Percentiles rank a stretch among this genome's conserved stretches.
phyloP scores from a whole-genome alignment of 2,113 vertebrate species.

The Myotis yumanensis region DNA sequence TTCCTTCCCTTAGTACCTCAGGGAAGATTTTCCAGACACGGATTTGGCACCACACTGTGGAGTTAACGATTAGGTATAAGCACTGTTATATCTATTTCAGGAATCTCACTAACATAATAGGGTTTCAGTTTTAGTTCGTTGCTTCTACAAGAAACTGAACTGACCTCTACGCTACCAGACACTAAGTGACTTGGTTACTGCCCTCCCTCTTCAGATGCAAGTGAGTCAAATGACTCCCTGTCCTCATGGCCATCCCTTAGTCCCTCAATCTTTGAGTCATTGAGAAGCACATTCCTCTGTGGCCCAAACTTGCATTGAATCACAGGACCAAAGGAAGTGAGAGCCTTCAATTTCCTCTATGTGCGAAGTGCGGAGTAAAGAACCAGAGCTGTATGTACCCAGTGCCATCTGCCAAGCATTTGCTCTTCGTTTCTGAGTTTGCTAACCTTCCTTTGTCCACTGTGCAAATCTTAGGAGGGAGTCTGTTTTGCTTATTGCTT shows the following conservation, averaged over 20 bases:
- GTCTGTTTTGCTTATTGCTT: neutral
- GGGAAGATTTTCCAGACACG: neutral
- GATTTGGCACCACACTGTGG: neutral
- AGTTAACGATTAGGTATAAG: neutral
- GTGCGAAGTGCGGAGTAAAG: neutral
- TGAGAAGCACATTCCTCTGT: neutral
- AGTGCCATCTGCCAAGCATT: neutral
- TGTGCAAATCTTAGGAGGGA: neutral
- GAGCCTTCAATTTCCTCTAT: neutral
- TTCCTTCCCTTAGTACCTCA: neutral
- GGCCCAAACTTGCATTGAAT: neutral
- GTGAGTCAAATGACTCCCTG: neutral
- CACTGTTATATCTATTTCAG: neutral
- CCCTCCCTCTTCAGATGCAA: neutral
- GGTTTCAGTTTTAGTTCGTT: neutral
- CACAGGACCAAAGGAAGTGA: fast-evolving
- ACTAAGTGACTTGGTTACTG: neutral
- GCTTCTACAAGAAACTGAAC: neutral
- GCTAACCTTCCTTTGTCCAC: neutral
- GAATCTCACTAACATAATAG: neutral
- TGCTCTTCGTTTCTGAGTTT: neutral
- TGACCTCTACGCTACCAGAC: neutral
- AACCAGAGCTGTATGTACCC: neutral
- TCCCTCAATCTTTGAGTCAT: neutral
- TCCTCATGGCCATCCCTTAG: neutral